Evolutionary conservation across 2,888 invertebrate species (phyloP).

Genomic region (Kuschelorhynchus macadamiae): DNA sequence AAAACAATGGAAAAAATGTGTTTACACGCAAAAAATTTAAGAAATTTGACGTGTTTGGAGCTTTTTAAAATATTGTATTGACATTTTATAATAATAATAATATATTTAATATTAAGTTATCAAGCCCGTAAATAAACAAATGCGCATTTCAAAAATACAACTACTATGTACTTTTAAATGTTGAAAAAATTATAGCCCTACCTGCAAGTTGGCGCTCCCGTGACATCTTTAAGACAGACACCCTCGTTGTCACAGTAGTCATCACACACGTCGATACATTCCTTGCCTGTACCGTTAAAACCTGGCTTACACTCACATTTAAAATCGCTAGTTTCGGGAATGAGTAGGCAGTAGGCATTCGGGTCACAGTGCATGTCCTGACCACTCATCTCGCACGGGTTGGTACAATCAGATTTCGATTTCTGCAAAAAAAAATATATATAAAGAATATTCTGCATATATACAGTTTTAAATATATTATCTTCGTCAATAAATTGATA

Average conservation of each 20-base stretch:
- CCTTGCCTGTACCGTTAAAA: conserved; percentile 89
- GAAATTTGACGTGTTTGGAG: too few species aligned
- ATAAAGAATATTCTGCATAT: too few species aligned
- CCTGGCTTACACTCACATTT: conserved; percentile 95
- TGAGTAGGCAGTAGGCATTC: conserved; percentile 89
- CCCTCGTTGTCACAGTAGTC: conserved; percentile 93
- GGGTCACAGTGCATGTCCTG: conserved; percentile 88
- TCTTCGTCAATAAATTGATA: conserved; percentile 14
- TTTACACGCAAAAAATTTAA: too few species aligned
- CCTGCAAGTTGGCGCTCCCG: conserved; percentile 86
- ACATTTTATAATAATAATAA: too few species aligned
- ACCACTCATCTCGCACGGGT: conserved; percentile 89
- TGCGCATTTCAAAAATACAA: too few species aligned
- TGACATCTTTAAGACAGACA: conserved; percentile 85
- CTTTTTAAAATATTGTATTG: too few species aligned
- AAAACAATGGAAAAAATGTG: too few species aligned
- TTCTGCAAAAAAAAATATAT: conserved; percentile 72
- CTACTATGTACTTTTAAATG: too few species aligned
- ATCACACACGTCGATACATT: conserved; percentile 86
- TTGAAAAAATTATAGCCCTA: too few species aligned
- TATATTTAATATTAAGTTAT: too few species aligned
- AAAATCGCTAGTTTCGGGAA: conserved; percentile 87
- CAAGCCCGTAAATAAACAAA: too few species aligned
- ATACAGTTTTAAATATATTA: conserved; percentile 6
- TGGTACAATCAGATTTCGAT: conserved; percentile 86